A percentile compares a stretch with the other conserved stretches of the same genome.
phyloP scores from a whole-genome alignment of 2,113 vertebrate species.

The Hyperoodon ampullatus region DNA sequence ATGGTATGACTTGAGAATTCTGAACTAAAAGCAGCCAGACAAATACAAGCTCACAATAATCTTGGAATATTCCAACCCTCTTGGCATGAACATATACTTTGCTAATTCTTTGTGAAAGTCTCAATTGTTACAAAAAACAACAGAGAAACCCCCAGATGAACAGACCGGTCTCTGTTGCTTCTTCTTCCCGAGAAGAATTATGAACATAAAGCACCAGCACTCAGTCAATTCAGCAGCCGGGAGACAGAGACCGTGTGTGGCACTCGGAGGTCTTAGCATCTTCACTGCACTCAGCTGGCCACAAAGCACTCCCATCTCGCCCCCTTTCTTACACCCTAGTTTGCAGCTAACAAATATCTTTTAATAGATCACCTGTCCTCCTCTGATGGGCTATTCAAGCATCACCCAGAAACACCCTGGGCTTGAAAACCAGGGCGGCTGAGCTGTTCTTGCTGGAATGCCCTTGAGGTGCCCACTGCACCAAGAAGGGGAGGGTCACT shows the following conservation, averaged over 20 bases:
- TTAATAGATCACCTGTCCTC: neutral
- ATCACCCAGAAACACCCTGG: accelerated
- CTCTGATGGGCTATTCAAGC: neutral
- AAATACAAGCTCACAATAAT: neutral
- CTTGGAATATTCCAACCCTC: neutral
- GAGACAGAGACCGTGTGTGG: neutral
- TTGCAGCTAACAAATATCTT: neutral
- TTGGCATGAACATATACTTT: neutral
- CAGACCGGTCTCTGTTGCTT: constrained; percentile 1
- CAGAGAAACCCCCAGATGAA: neutral
- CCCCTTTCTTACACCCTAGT: accelerated
- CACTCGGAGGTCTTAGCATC: accelerated
- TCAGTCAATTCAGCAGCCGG: neutral
- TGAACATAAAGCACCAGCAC: neutral
- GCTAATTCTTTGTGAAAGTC: constrained; percentile 40
- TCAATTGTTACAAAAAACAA: constrained; percentile 5
- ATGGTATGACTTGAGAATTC: neutral
- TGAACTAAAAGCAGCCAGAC: neutral
- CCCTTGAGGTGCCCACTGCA: no score
- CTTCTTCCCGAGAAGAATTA: neutral
- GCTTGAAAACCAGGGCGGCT: neutral
- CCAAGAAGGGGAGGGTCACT: neutral
- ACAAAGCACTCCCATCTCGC: neutral
- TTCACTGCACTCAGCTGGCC: neutral
- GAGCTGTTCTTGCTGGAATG: no score